phyloP scores from a whole-genome alignment of 2,797 vertebrate species.

The Pachyuromys duprasi region DNA sequence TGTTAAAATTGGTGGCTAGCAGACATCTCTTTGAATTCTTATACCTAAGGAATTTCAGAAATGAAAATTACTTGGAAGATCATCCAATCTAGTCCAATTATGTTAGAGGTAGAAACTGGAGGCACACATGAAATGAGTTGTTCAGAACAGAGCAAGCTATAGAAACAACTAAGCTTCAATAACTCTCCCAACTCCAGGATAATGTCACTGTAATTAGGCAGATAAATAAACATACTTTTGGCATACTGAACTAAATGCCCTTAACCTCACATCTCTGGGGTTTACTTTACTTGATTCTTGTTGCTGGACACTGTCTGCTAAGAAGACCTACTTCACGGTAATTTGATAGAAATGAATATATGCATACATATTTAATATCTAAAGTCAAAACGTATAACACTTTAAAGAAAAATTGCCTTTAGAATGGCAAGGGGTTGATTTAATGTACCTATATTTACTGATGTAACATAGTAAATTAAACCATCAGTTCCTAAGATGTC shows the following conservation, averaged over 20 bases:
- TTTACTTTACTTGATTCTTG: not conserved
- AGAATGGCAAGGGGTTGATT: constrained; percentile 6
- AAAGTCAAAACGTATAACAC: not conserved
- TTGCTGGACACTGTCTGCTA: not conserved
- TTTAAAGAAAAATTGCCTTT: constrained; percentile 39
- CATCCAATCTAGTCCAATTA: not conserved
- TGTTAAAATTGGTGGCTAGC: not conserved
- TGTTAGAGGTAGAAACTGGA: not conserved
- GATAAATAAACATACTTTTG: not conserved
- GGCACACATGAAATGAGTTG: not conserved
- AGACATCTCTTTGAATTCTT: not conserved
- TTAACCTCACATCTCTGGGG: not conserved
- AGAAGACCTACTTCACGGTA: not conserved
- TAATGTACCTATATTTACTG: constrained; percentile 40
- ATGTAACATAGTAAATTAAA: constrained; percentile 29
- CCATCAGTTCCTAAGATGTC: not conserved
- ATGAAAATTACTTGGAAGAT: not conserved
- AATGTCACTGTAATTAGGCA: not conserved
- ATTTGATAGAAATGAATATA: not conserved
- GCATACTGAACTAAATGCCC: not conserved
- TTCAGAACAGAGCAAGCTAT: not conserved
- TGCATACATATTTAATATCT: constrained; percentile 30
- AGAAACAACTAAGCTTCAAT: not conserved
- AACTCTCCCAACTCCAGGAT: not conserved
- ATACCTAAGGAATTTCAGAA: not conserved